A percentile compares a stretch with the other conserved stretches of the same genome.
Evolutionary conservation across 2,797 vertebrate species (phyloP).

Genomic region (Alca torda): DNA sequence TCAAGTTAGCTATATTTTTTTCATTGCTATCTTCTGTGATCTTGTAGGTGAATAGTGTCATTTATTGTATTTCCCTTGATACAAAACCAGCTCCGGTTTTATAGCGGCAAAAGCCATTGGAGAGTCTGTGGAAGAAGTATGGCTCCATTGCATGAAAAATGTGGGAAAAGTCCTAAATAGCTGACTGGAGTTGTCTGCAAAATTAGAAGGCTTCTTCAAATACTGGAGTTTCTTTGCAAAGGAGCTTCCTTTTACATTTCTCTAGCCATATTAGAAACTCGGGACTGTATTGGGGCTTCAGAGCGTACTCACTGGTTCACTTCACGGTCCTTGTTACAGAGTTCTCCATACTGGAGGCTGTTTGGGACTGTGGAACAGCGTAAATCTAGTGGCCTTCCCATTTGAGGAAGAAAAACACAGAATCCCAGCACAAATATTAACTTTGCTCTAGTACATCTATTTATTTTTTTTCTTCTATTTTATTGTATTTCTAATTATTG

Average conservation of each 20-base stretch:
- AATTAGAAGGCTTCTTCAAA: background rate
- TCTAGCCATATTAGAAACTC: background rate
- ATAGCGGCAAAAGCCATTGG: background rate
- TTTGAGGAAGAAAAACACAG: background rate
- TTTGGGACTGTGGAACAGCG: background rate
- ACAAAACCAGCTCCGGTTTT: background rate
- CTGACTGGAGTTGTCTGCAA: background rate
- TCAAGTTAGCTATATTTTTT: background rate
- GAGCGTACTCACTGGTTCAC: background rate
- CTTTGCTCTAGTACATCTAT: background rate
- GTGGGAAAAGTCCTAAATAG: background rate
- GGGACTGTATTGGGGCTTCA: background rate
- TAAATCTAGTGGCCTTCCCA: background rate
- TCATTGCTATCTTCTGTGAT: background rate
- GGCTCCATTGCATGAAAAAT: background rate
- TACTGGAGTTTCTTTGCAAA: background rate
- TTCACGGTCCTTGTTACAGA: background rate
- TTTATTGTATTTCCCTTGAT: background rate
- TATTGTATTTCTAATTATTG: background rate
- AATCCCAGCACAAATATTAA: background rate
- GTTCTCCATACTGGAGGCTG: background rate
- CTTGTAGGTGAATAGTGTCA: background rate
- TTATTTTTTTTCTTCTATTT: background rate
- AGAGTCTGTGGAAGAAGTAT: background rate
- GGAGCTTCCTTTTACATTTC: background rate